phyloP scores from a whole-genome alignment of 2,797 vertebrate genomes.

The Alauda arvensis region DNA sequence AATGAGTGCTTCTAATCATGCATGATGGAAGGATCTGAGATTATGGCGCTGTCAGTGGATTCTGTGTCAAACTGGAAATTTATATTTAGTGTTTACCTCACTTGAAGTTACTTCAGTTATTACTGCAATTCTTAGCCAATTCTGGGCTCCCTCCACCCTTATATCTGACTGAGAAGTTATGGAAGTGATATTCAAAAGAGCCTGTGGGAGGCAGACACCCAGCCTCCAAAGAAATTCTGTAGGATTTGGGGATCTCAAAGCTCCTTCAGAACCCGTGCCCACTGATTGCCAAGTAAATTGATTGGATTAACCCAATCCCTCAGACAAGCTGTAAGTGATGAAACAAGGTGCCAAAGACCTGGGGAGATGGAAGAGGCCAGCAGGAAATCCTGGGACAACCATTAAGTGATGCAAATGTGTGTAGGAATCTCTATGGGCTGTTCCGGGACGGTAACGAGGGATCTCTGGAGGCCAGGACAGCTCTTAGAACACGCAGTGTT shows the following conservation, averaged over 20 bases:
- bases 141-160: not conserved
- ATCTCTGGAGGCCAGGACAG: too few relatives aligned
- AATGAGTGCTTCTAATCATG: slow-evolving; percentile 38
- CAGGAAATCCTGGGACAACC: not conserved
- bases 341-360: not conserved
- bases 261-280: not conserved
- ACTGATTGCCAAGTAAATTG: not conserved
- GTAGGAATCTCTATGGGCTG: too few relatives aligned
- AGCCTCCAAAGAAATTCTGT: not conserved
- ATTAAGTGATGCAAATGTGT: not conserved
- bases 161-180: not conserved
- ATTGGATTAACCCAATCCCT: not conserved
- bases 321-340: not conserved
- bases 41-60: slow-evolving; percentile 52
- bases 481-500: too few relatives aligned
- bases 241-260: not conserved
- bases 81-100: slow-evolving; percentile 59
- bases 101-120: slow-evolving; percentile 20
- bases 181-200: not conserved
- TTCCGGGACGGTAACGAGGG: too few relatives aligned
- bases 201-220: not conserved
- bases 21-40: slow-evolving; percentile 50
- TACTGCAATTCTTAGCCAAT: not conserved
- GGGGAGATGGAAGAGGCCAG: not conserved
- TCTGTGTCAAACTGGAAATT: slow-evolving; percentile 35